A percentile compares a stretch with the other conserved stretches of the same genome.
Conservation (phyloP, 1,140 invertebrate genomes). For the Drosophila azteca region DNA sequence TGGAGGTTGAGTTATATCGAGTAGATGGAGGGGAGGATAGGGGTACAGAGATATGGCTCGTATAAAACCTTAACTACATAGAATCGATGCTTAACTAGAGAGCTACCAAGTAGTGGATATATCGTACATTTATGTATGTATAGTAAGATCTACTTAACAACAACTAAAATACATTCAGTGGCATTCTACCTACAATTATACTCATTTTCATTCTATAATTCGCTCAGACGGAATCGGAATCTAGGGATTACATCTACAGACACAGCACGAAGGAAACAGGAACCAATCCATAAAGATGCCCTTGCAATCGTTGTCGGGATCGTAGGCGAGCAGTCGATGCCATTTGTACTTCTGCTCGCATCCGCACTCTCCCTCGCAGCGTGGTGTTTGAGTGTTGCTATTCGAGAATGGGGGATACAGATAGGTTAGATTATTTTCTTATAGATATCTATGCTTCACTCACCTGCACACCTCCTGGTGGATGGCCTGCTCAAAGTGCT, state of each 20-base stretch:
- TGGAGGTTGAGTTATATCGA: constrained; percentile 57
- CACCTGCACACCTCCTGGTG: constrained; percentile 97
- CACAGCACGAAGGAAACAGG: constrained; percentile 96
- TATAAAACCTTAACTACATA: constrained; percentile 59
- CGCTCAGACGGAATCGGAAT: constrained; percentile 28
- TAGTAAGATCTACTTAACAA: constrained; percentile 64
- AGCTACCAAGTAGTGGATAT: constrained; percentile 31
- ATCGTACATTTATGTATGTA: constrained; percentile 5
- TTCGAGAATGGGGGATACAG: constrained; percentile 69
- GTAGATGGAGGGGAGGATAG: constrained; percentile 20
- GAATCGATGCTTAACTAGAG: constrained; percentile 45
- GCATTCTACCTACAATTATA: constrained; percentile 61
- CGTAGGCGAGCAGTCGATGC: constrained; percentile 95
- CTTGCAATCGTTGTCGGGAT: constrained; percentile 96
- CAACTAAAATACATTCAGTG: constrained; percentile 81
- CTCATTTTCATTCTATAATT: constrained; percentile 5
- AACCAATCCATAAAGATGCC: constrained; percentile 99
- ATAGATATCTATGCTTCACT: constrained; percentile 67
- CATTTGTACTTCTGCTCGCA: constrained; percentile 97
- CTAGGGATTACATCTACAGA: constrained; percentile 91
- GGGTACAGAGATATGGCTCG: constrained; percentile 68
- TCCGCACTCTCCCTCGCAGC: constrained; percentile 92
- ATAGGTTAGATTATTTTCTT: not conserved
- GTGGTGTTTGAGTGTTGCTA: constrained; percentile 89
- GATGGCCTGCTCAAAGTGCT: constrained; percentile 97